Base-by-base conservation (phyloP, 1,140 invertebrate species). In the Bombus huntii region DNA sequence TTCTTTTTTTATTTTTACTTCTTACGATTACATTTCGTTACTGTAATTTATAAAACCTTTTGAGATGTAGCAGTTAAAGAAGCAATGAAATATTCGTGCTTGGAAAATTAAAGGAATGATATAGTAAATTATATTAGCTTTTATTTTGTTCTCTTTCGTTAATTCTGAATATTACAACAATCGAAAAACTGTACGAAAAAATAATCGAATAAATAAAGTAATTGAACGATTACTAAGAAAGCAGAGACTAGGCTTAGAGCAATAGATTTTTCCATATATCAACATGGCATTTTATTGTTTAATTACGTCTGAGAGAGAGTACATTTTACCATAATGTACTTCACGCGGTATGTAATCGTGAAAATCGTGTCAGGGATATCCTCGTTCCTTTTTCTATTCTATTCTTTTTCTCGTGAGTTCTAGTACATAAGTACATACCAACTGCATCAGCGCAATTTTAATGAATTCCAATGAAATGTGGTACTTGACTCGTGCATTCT, bases 321-420 rank as follows among this genome's bases (percentile, higher is more conserved):
- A 53, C 57, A 74, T 75, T 86, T 34, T 75, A 74, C 57, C 10
- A 66, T 79, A 53, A 39, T 44, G 72, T 37, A 47, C 65, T 68
- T 42, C 42, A 18, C 62, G 39, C 42, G 31, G 42, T 31, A 80
- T 68, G 77, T 42, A 80, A 70, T 80, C 65, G 15, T 70, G 77
- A 47, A 80, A 80, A 80, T 80, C 65, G 77, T 80, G 77, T 80
- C 77, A 80, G 65, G 77, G 65, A 80, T 80, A 80, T 80, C 65
- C 28, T 31, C 77, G 42, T 70, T 47, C 42, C 42, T 42, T 80
- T 81, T 73, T 62, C 65, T 39, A 39, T 70, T 65, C 53, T 65
- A 74, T 59, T 44, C 37, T 44, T 44, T 28, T 81, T 62, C 39
- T 42, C 34, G 31, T 6, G 13, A 2, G 9, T 74, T 47, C 31